Evolutionary conservation across 2,113 vertebrate species (phyloP).

Genomic region (Manacus vitellinus): DNA sequence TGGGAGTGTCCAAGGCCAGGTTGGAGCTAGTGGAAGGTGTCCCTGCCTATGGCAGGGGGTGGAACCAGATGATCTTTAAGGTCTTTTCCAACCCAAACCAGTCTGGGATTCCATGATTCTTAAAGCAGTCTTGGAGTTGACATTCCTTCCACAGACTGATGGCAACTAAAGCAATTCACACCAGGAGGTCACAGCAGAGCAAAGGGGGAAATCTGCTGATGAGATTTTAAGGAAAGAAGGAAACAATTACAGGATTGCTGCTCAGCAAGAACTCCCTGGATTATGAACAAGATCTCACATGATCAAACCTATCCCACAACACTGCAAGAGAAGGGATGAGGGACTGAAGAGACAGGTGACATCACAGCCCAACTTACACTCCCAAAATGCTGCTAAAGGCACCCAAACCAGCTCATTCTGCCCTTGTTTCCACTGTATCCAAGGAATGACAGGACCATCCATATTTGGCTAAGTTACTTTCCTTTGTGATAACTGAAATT

Average conservation of each 20-base stretch:
- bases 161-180: not conserved
- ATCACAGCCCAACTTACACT: not conserved
- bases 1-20: not conserved
- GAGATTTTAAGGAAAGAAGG: not conserved
- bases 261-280: not conserved
- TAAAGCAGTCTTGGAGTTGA: constrained; percentile 21
- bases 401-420: not conserved
- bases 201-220: not conserved
- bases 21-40: accelerated
- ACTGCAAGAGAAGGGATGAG: not conserved
- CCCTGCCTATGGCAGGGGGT: not conserved
- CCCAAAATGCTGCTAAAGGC: not conserved
- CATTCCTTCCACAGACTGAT: not conserved
- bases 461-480: not conserved
- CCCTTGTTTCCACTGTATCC: not conserved
- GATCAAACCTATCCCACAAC: not conserved
- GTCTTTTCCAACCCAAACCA: not conserved
- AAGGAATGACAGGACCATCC: not conserved
- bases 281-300: not conserved
- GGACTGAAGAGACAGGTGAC: not conserved
- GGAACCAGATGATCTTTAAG: not conserved
- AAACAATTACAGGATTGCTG: not conserved
- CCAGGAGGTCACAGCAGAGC: not conserved
- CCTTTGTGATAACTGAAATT: not conserved
- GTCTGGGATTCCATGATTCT: not conserved